Evolutionary conservation across 2,797 vertebrate genomes (phyloP).

Genomic region (Buphagus erythrorhynchus): DNA sequence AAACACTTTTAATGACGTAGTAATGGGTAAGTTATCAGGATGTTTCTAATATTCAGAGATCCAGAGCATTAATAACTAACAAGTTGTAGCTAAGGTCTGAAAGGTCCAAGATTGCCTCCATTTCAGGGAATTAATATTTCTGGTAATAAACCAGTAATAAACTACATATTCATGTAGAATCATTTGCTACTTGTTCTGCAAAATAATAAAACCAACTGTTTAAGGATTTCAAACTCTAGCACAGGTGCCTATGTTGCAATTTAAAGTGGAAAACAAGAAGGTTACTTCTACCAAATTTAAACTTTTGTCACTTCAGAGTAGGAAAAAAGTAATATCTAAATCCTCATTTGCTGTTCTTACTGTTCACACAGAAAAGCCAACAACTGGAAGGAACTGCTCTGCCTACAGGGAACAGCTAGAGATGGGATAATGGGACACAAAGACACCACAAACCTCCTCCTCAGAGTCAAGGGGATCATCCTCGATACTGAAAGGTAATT

Average conservation of each 20-base stretch:
- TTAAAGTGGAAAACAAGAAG: not conserved
- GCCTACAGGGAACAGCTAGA: not conserved
- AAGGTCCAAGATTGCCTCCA: not conserved
- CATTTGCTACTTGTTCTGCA: not conserved
- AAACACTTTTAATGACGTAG: not conserved
- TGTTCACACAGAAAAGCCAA: conserved; percentile 61
- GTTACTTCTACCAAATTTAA: not conserved
- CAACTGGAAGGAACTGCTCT: not conserved
- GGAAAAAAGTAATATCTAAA: fast-evolving
- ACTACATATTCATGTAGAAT: not conserved
- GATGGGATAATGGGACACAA: not conserved
- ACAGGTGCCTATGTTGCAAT: not conserved
- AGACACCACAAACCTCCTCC: conserved; percentile 66
- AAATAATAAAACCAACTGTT: not conserved
- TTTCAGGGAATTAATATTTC: not conserved
- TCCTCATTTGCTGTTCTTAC: conserved; percentile 18
- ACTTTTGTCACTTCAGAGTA: not conserved
- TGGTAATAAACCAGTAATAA: not conserved
- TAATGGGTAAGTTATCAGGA: not conserved
- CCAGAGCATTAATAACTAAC: not conserved
- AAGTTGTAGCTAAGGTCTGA: not conserved
- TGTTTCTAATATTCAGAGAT: not conserved
- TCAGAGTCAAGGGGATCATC: conserved; percentile 57
- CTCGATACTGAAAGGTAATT: conserved; percentile 59
- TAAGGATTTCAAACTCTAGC: not conserved